Conservation (phyloP, 2,113 vertebrate genomes). For the Leucopsar rothschildi region DNA sequence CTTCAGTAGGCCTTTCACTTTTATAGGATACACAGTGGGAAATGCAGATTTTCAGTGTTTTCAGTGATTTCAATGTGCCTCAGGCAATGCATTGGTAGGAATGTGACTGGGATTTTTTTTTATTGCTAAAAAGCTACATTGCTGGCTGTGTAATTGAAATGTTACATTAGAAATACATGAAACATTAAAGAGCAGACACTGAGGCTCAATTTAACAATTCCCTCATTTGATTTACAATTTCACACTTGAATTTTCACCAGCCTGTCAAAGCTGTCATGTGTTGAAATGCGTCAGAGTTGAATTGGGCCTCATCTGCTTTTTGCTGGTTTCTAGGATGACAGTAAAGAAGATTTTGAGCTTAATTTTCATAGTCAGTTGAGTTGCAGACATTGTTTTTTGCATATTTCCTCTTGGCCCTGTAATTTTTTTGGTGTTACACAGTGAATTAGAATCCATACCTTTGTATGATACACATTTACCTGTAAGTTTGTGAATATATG, state of each 20-base stretch:
- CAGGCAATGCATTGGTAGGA: not conserved
- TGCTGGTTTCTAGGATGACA: not conserved
- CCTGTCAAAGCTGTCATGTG: not conserved
- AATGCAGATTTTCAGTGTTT: slow-evolving; percentile 12
- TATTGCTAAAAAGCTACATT: not conserved
- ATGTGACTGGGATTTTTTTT: not conserved
- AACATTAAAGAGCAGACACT: not conserved
- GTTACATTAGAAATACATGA: not conserved
- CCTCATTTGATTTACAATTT: not conserved
- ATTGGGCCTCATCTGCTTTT: not conserved
- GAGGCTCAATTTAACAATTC: not conserved
- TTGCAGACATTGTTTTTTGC: not conserved
- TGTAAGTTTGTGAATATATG: accelerated
- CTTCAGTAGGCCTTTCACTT: not conserved
- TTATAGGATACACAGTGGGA: not conserved
- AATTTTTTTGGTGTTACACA: not conserved
- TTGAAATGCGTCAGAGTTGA: not conserved
- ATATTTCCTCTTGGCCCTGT: not conserved
- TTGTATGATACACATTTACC: not conserved
- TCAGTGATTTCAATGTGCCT: not conserved
- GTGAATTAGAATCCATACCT: not conserved
- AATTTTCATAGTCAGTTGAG: not conserved
- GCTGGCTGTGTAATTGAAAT: not conserved
- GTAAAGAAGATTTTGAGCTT: not conserved
- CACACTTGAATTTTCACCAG: not conserved